Percentiles rank a stretch among this genome's conserved stretches.
Evolutionary conservation across 1,140 invertebrate species (phyloP).

Genomic region (Sarcophaga bullata): DNA sequence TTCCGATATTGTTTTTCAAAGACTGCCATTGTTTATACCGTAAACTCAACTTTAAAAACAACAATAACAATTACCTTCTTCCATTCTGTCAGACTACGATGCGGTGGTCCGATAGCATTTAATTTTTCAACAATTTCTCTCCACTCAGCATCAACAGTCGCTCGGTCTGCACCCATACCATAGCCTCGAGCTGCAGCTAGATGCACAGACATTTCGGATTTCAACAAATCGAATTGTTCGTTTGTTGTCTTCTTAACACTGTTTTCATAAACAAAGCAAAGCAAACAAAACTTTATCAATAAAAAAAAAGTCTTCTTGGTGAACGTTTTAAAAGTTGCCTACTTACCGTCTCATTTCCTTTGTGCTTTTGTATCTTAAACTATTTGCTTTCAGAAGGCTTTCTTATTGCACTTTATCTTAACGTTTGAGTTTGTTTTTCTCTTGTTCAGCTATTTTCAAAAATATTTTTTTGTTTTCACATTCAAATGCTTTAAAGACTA

Average conservation of each 20-base stretch:
- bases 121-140: slow-evolving; percentile 25
- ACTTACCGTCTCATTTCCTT: neutral
- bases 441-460: neutral
- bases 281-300: neutral
- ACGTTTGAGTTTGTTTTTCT: too few species aligned
- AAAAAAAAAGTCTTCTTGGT: neutral
- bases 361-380: too few species aligned
- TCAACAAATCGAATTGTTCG: slow-evolving; percentile 30
- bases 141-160: neutral
- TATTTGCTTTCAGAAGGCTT: too few species aligned
- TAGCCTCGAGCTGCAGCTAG: neutral
- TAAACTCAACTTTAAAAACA: neutral
- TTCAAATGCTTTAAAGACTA: neutral
- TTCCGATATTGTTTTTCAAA: too few species aligned
- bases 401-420: too few species aligned
- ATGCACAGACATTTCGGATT: neutral
- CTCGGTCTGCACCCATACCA: neutral
- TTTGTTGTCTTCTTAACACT: slow-evolving; percentile 14
- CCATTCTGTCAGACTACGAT: slow-evolving; percentile 5
- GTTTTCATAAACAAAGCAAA: neutral
- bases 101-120: neutral
- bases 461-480: neutral
- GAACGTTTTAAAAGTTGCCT: neutral
- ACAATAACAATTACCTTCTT: slow-evolving; percentile 1
- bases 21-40: too few species aligned